Conservation (phyloP, 1,140 invertebrate genomes). For the Drosophila pseudoobscura region DNA sequence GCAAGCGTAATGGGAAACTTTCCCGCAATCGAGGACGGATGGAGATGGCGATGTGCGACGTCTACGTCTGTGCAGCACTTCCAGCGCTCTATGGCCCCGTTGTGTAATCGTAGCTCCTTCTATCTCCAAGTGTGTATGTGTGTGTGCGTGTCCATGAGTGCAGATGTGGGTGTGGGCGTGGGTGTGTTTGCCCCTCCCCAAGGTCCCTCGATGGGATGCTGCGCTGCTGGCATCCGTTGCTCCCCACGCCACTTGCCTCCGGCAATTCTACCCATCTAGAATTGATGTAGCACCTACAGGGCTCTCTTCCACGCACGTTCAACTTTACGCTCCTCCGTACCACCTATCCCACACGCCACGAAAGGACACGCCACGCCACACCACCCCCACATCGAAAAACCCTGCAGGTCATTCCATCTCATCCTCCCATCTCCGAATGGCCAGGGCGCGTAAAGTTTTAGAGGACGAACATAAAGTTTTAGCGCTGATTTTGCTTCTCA, state of each 20-base stretch:
- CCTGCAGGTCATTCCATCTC: slow-evolving; percentile 66
- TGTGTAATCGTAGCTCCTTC: slow-evolving; percentile 64
- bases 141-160: slow-evolving; percentile 17
- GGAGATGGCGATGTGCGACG: slow-evolving; percentile 38
- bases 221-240: slow-evolving; percentile 33
- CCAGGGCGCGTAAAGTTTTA: slow-evolving; percentile 71
- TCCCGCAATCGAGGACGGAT: slow-evolving; percentile 54
- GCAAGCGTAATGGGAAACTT: slow-evolving; percentile 69
- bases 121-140: slow-evolving; percentile 8
- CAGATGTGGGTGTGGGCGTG: slow-evolving; percentile 14
- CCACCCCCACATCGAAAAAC: slow-evolving; percentile 16
- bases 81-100: slow-evolving; percentile 56
- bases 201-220: slow-evolving; percentile 60
- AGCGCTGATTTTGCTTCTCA: slow-evolving; percentile 62
- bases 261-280: slow-evolving; percentile 65
- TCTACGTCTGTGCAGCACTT: slow-evolving; percentile 46
- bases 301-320: slow-evolving; percentile 59
- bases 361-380: not conserved
- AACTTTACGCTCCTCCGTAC: slow-evolving; percentile 33
- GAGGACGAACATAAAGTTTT: slow-evolving; percentile 70
- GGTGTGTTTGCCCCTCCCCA: slow-evolving; percentile 31
- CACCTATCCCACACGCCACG: slow-evolving; percentile 5
- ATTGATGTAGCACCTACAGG: slow-evolving; percentile 78
- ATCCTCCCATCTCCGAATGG: slow-evolving; percentile 14
- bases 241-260: slow-evolving; percentile 16